Conservation (phyloP, 2,797 vertebrate species). For the Odontamblyopus lacepedii region DNA sequence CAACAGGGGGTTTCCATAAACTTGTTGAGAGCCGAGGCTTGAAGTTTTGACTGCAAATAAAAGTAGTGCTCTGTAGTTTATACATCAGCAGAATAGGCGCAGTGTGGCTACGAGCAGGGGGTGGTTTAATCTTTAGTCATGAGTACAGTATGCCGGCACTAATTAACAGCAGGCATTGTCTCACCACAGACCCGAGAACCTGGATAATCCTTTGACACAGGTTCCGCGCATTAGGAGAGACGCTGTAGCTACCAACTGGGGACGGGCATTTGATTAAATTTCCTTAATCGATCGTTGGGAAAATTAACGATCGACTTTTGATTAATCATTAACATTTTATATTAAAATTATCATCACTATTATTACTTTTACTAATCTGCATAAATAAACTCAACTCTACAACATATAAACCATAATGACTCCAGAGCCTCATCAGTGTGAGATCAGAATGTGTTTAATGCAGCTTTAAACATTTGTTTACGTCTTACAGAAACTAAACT, state of each 20-base stretch:
- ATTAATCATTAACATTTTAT: too few relatives aligned
- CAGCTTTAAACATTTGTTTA: too few relatives aligned
- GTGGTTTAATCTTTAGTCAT: slow-evolving; percentile 60
- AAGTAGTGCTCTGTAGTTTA: slow-evolving; percentile 28
- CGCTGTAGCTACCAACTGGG: neutral
- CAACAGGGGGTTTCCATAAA: slow-evolving; percentile 36
- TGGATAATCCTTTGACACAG: slow-evolving; percentile 39
- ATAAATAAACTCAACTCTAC: too few relatives aligned
- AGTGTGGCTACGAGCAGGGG: slow-evolving; percentile 52
- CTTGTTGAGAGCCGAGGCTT: slow-evolving; percentile 1
- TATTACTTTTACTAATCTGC: too few relatives aligned
- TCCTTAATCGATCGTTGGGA: too few relatives aligned
- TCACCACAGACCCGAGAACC: slow-evolving; percentile 45
- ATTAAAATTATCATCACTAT: too few relatives aligned
- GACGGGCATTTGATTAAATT: too few relatives aligned
- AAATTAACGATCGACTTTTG: too few relatives aligned
- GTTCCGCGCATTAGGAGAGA: slow-evolving; percentile 7
- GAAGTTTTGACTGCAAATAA: neutral
- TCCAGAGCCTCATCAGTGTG: too few relatives aligned
- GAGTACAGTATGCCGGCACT: slow-evolving; percentile 36
- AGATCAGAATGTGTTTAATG: too few relatives aligned
- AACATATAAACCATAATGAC: too few relatives aligned
- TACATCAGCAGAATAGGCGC: slow-evolving; percentile 55
- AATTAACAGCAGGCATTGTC: slow-evolving; percentile 60
- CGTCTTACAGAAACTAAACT: too few relatives aligned